Conservation (phyloP, 2,113 vertebrate genomes). For the Panthera leo region DNA sequence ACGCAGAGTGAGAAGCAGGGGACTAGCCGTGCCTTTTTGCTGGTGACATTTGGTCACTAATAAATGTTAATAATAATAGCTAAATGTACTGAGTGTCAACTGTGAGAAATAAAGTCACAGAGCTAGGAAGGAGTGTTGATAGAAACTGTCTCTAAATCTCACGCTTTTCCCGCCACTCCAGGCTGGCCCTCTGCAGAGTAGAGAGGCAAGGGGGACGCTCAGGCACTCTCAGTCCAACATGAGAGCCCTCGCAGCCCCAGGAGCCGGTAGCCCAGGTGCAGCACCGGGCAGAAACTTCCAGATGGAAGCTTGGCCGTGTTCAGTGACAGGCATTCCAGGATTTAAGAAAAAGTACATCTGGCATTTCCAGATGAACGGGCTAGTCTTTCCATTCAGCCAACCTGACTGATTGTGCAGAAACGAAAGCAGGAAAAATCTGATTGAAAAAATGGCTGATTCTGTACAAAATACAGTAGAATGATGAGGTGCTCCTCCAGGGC, state of each 20-base stretch:
- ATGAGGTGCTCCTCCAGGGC: background rate
- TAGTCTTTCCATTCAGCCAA: constrained; percentile 38
- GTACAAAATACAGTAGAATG: background rate
- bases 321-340: background rate
- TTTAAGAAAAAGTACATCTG: constrained; percentile 29
- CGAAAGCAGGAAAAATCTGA: background rate
- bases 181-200: background rate
- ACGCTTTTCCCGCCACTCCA: accelerated
- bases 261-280: background rate
- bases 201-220: accelerated
- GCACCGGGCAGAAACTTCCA: background rate
- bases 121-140: background rate
- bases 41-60: background rate
- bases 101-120: background rate
- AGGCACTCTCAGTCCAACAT: background rate
- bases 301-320: background rate
- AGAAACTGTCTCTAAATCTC: background rate
- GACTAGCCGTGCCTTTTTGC: background rate
- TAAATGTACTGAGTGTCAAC: background rate
- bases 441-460: constrained; percentile 37
- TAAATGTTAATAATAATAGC: background rate
- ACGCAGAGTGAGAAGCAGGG: background rate
- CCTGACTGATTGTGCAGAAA: background rate
- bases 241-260: background rate
- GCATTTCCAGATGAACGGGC: constrained; percentile 40